Evolutionary conservation across 1,140 invertebrate genomes (phyloP), one percentile per base, ranked within the genome.

Genomic region (Bombyx mandarina): DNA sequence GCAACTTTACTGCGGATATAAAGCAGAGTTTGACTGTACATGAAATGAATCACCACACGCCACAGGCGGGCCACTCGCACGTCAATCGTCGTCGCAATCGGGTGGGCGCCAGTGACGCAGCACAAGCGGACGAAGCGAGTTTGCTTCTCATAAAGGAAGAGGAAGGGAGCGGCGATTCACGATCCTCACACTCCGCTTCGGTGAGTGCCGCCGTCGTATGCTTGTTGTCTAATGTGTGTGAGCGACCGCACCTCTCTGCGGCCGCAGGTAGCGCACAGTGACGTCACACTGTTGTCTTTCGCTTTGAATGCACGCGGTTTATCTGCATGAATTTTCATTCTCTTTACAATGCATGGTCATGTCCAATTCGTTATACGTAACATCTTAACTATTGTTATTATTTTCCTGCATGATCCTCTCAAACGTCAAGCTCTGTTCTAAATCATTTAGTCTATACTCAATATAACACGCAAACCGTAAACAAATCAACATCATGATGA

Each of bases 11-110:
- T 1, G 94, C 96, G 9, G 94, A 97, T 71, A 97, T 96, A 67
- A 96, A 97, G 73, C 96, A 97, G 73, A 97, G 95, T 77, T 88
- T 98, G 58, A 97, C 95, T 1, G 94, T 97, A 26, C 97, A 98
- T 79, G 93, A 97, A 75, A 94, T 95, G 88, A 95, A 96, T 86
- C 94, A 96, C 76, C 94, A 96, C 86, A 90, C 96, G 70, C 93
- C 94, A 51, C 91, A 93, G 2, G 91, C 92, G 55, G 92, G 93
- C 46, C 91, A 92, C 70, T 70, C 68, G 75, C 62, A 60, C 74
- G 79, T 60, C 80, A 88, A 75, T 67, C 79, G 79, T 71, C 79
- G 84, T 51, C 89, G 92, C 61, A 93, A 93, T 73, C 92, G 93
- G 65, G 93, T 94, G 44, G 93, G 93, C 8, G 92, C 91, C 51